phyloP scores from a whole-genome alignment of 2,888 invertebrate species.

The Protodeltote pygarga region DNA sequence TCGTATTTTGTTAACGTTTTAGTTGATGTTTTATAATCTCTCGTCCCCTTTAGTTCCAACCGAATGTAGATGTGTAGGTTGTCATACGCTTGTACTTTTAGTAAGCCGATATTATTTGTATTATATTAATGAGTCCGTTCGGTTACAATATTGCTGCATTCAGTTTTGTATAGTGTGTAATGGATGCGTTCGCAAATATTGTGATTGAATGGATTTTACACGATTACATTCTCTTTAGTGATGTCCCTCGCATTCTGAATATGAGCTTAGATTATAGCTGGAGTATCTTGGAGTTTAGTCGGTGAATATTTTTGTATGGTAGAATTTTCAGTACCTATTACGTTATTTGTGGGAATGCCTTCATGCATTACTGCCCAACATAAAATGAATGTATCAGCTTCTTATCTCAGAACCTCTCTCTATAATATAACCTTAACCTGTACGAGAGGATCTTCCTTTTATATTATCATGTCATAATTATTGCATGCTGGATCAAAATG shows the following conservation, averaged over 20 bases:
- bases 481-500: too few relatives aligned
- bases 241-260: conserved; percentile 70
- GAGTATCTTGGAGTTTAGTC: conserved; percentile 45
- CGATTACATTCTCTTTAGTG: conserved; percentile 70
- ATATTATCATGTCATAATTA: too few relatives aligned
- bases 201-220: conserved; percentile 72
- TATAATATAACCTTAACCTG: too few relatives aligned
- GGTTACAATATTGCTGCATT: conserved; percentile 72
- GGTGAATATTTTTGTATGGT: conserved; percentile 42
- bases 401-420: too few relatives aligned
- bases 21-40: conserved; percentile 84
- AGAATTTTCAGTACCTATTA: too few relatives aligned
- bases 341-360: too few relatives aligned
- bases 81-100: conserved; percentile 86
- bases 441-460: too few relatives aligned
- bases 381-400: too few relatives aligned
- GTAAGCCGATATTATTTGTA: conserved; percentile 82
- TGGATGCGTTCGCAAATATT: conserved; percentile 70
- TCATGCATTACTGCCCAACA: too few relatives aligned
- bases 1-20: conserved; percentile 87
- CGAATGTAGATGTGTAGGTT: conserved; percentile 83
- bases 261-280: conserved; percentile 56
- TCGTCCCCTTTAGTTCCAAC: conserved; percentile 81
- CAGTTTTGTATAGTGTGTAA: conserved; percentile 68
- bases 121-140: conserved; percentile 78